These are phyloP conservation scores for Eudasyphora cyanicolor DNA, from an alignment of 2,888 invertebrate species.

Conservation along the genomic window DNA sequence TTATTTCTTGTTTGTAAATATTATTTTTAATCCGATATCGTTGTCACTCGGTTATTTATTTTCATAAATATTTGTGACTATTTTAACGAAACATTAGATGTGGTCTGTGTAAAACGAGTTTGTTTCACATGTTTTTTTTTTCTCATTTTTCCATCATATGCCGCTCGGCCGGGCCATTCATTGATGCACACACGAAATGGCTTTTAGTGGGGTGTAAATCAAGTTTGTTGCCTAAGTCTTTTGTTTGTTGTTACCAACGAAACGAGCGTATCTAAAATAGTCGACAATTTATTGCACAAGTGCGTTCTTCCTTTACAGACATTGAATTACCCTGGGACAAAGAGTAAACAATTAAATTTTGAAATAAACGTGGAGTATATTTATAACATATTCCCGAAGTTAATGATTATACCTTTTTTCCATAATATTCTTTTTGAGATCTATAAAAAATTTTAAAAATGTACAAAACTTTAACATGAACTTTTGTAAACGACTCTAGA, in stretches of 20 bases:
- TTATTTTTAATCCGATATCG: constrained; percentile 30
- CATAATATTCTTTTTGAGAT: no score
- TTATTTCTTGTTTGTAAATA: constrained; percentile 59
- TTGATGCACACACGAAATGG: not conserved
- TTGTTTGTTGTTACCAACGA: not conserved
- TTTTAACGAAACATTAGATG: not conserved
- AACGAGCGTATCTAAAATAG: not conserved
- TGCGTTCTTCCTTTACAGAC: not conserved
- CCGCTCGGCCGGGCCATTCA: not conserved
- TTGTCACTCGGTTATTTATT: constrained; percentile 50
- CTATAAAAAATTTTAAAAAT: no score
- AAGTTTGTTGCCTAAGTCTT: constrained; percentile 13
- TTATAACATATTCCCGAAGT: no score
- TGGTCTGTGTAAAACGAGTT: not conserved
- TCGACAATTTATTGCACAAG: not conserved
- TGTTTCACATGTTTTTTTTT: constrained; percentile 24
- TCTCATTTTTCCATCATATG: not conserved
- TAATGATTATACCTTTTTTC: no score
- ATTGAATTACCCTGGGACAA: no score
- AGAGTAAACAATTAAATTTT: no score
- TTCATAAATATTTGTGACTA: constrained; percentile 2
- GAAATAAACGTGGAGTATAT: no score
- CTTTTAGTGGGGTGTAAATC: not conserved
- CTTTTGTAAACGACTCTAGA: no score
- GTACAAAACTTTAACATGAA: no score